Evolutionary conservation across 2,797 vertebrate species (phyloP), one percentile per base, ranked within the genome.

Genomic region (Rhadinocentrus ornatus): DNA sequence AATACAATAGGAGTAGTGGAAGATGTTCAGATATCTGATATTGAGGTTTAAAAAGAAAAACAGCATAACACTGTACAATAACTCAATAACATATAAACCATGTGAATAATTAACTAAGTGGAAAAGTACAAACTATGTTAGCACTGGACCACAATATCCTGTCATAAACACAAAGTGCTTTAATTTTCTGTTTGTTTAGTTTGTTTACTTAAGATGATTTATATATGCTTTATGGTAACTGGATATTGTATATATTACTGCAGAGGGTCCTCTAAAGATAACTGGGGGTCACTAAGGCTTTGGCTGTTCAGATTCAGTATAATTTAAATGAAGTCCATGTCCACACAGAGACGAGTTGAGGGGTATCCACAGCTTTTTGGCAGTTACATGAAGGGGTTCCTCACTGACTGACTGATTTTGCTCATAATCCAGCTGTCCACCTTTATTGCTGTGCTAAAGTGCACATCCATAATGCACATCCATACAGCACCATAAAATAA

Each of bases 381-480:
- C 8, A 32, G 31, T 32, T 32, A 32, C 31, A 32, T 32, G 7
- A 32, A 8, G 7, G 31, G 31, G 31, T 6, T 32, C 31, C 31
- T 32, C 31, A 32, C 6, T 48, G 8, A 9, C 24, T 2, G 4
- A 11, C 46, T 10, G 24, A 24, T 53, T 27, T 6, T 53, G 24
- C 12, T 24, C 24, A 12, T 22, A 15, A 12, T 53, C 50, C 12
- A 26, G 22, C 41, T 44, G 24, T 39, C 52, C 29, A 10, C 9
- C 39, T 46, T 31, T 44, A 11, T 44, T 56, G 52, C 35, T 66
- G 34, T 53, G 50, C 15, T 41, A 31, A 35, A 66, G 27, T 27
- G 29, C 26, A 53, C 50, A 27, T n/a, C n/a, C n/a, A 29, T 37
- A 39, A 27, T 41, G 18, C 16, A 27, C 18, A 39, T 6, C 34